These are phyloP conservation scores for Ophraella communa DNA, from an alignment of 2,888 invertebrate genomes.

Conservation along the genomic window DNA sequence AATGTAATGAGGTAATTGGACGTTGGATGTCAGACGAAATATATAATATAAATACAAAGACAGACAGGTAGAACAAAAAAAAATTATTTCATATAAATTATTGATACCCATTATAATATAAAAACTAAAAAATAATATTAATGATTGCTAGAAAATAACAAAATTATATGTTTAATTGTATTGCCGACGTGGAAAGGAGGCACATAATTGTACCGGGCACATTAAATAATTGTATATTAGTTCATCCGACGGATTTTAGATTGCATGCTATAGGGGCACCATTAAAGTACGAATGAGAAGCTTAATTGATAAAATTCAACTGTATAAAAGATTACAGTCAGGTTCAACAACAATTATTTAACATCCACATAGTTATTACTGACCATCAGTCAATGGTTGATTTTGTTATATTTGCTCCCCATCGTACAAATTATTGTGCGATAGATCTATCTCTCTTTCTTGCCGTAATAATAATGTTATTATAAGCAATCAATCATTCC, in stretches of 20 bases:
- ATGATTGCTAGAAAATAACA: constrained; percentile 36
- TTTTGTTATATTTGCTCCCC: constrained; percentile 49
- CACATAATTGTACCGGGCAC: constrained; percentile 41
- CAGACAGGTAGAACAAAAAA: background rate
- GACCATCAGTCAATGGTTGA: constrained; percentile 52
- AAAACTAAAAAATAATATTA: constrained; percentile 28
- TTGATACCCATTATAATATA: constrained; percentile 23
- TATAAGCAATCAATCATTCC: constrained; percentile 29
- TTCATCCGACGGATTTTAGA: constrained; percentile 41
- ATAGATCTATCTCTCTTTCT: constrained; percentile 37
- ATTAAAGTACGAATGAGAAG: constrained; percentile 53
- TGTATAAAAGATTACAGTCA: constrained; percentile 52
- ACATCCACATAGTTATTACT: constrained; percentile 50
- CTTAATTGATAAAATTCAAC: constrained; percentile 55
- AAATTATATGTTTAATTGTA: constrained; percentile 42
- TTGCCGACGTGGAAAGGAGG: constrained; percentile 31
- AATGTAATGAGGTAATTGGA: background rate
- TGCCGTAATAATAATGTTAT: constrained; percentile 39
- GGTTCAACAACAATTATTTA: constrained; percentile 50
- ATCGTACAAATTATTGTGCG: constrained; percentile 37
- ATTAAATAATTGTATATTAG: constrained; percentile 47
- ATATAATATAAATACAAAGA: background rate
- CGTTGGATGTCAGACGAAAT: background rate
- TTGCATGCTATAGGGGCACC: constrained; percentile 47
- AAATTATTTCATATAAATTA: constrained; percentile 23